phyloP scores from a whole-genome alignment of 1,140 invertebrate genomes.

The Oncopodura yosiiana region DNA sequence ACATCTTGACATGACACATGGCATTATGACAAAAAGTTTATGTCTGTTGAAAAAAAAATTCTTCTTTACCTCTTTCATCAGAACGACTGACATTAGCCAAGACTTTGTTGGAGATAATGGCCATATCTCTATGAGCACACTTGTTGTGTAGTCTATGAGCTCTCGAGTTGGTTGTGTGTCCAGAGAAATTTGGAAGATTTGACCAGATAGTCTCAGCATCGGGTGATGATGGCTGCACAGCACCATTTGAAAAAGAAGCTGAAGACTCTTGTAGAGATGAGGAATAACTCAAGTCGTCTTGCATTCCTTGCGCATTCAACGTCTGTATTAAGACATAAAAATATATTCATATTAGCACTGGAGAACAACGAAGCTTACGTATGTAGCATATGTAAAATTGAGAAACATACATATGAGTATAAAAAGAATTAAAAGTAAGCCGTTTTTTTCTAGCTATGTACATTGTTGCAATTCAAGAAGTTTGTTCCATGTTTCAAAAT shows the following conservation, averaged over 20 bases:
- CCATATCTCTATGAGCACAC: slow-evolving; percentile 12
- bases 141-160: slow-evolving; percentile 20
- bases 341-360: no score
- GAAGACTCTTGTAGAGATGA: no score
- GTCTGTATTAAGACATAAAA: slow-evolving; percentile 9
- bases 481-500: no score
- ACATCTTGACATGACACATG: background rate
- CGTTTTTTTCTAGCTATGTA: no score
- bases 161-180: background rate
- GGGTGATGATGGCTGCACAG: background rate
- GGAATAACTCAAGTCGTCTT: no score
- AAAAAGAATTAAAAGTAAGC: no score
- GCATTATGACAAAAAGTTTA: background rate
- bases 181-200: background rate
- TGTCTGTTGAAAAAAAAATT: background rate
- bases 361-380: background rate
- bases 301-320: slow-evolving; percentile 22
- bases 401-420: no score
- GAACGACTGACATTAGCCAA: slow-evolving; percentile 7
- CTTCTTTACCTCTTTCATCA: slow-evolving; percentile 20
- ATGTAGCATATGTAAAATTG: background rate
- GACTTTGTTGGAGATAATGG: slow-evolving; percentile 22
- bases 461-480: no score
- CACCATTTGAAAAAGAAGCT: no score
- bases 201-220: background rate